Evolutionary conservation across 1,140 invertebrate species (phyloP).

Genomic region (Drosophila tristis): DNA sequence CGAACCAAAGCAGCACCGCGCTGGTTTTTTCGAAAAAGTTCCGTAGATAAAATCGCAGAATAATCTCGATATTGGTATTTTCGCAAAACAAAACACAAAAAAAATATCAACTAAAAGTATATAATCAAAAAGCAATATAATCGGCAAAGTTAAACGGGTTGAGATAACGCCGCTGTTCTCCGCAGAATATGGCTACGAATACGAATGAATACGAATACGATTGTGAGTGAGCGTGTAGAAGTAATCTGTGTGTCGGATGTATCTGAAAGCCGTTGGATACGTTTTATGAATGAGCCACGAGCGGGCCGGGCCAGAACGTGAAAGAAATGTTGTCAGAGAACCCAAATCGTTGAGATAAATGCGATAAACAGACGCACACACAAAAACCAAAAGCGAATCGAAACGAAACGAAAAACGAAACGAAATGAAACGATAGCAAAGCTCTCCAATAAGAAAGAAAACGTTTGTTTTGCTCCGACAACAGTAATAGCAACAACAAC

Average conservation of each 20-base stretch:
- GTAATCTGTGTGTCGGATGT: conserved; percentile 21
- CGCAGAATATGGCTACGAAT: background rate
- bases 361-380: conserved; percentile 63
- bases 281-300: conserved; percentile 71
- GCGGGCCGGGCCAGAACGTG: conserved; percentile 52
- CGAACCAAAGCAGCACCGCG: too few species aligned
- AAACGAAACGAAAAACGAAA: conserved; percentile 5
- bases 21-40: too few species aligned
- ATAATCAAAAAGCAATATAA: background rate
- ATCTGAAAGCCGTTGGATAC: conserved; percentile 15
- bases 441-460: conserved; percentile 70
- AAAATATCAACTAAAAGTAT: too few species aligned
- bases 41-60: too few species aligned
- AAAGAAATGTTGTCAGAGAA: conserved; percentile 67
- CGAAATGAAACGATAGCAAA: conserved; percentile 41
- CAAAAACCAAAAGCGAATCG: conserved; percentile 8
- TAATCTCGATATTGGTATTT: too few species aligned
- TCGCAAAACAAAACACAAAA: too few species aligned
- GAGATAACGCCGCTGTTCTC: too few species aligned
- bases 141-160: too few species aligned
- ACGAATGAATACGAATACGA: conserved; percentile 31
- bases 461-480: conserved; percentile 69
- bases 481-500: conserved; percentile 36
- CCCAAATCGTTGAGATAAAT: conserved; percentile 32
- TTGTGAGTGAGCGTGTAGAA: conserved; percentile 34